Evolutionary conservation across 2,888 invertebrate species (phyloP).

Genomic region (Pristionchus arcanus): DNA sequence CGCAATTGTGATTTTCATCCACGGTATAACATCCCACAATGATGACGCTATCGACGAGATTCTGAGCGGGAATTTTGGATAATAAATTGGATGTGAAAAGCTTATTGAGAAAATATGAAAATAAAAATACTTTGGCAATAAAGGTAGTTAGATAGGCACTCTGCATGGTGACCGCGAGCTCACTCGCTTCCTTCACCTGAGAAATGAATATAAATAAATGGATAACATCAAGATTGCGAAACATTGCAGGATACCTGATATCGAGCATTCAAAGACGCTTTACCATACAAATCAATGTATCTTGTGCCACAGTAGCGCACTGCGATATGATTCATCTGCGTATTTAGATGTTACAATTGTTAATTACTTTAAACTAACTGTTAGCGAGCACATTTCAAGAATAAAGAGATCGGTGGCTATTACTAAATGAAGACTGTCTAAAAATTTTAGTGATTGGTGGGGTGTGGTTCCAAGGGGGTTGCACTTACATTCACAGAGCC

Average conservation of each 20-base stretch:
- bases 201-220: no score
- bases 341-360: background rate
- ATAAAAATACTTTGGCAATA: background rate
- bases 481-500: background rate
- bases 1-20: background rate
- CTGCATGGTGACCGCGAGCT: background rate
- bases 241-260: background rate
- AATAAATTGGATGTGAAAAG: no score
- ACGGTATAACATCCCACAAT: background rate
- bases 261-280: background rate
- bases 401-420: background rate
- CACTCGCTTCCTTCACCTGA: slow-evolving; percentile 10
- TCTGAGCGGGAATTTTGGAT: background rate
- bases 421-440: background rate
- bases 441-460: background rate
- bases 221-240: background rate
- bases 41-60: background rate
- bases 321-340: background rate
- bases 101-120: background rate
- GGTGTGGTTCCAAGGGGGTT: background rate
- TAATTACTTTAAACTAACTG: background rate
- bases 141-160: background rate
- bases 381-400: slow-evolving; percentile 4
- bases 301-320: background rate
- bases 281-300: background rate